Evolutionary conservation across 1,140 invertebrate species (phyloP).

Genomic region (Zaprionus ghesquierei): DNA sequence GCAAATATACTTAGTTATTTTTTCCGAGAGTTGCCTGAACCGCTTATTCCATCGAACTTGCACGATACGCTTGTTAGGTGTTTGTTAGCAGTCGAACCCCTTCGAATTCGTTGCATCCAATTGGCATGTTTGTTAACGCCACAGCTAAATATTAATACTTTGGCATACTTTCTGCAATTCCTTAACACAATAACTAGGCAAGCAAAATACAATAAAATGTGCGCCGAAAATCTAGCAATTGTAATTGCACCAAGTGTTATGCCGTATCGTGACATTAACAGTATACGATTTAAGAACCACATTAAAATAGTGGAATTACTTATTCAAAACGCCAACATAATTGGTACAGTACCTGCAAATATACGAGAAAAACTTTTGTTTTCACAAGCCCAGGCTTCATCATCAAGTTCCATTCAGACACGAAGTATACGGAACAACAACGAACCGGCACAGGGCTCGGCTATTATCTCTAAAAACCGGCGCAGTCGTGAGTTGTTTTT

Average conservation of each 20-base stretch:
- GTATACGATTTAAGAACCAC: constrained; percentile 86
- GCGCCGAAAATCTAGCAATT: constrained; percentile 90
- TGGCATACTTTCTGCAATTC: constrained; percentile 89
- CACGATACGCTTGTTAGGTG: constrained; percentile 91
- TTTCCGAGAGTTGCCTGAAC: constrained; percentile 91
- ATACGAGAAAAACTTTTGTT: constrained; percentile 70
- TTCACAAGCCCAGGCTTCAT: not conserved
- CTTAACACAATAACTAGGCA: constrained; percentile 85
- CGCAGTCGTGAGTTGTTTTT: constrained; percentile 87
- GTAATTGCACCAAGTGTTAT: constrained; percentile 92
- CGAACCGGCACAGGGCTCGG: not conserved
- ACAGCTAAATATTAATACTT: constrained; percentile 85
- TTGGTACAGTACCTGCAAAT: constrained; percentile 88
- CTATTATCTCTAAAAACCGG: constrained; percentile 86
- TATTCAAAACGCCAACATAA: constrained; percentile 89
- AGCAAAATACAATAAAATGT: constrained; percentile 91
- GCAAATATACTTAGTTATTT: constrained; percentile 92
- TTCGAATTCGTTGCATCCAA: constrained; percentile 81
- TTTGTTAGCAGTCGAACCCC: constrained; percentile 82
- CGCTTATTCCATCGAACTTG: constrained; percentile 87
- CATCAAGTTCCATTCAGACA: not conserved
- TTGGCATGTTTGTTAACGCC: constrained; percentile 87
- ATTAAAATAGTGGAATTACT: constrained; percentile 87
- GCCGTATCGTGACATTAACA: constrained; percentile 86
- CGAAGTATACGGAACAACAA: not conserved